Conservation (phyloP, 2,113 vertebrate species). For the Pavo muticus region DNA sequence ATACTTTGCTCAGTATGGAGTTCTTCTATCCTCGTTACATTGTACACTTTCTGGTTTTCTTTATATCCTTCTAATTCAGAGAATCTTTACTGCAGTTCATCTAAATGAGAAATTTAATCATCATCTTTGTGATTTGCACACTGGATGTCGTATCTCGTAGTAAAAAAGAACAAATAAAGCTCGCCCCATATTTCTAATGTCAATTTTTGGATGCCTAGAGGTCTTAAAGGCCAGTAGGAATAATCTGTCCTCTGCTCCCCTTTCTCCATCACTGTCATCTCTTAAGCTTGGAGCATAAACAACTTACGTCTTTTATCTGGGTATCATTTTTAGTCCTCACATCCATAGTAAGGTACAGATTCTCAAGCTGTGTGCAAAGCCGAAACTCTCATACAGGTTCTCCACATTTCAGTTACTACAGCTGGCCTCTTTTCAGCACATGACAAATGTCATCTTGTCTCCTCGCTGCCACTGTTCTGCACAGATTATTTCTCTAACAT, state of each 20-base stretch:
- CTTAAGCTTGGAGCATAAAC: neutral
- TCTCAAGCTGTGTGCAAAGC: neutral
- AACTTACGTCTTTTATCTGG: neutral
- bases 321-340: neutral
- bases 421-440: neutral
- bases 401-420: neutral
- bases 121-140: neutral
- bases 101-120: neutral
- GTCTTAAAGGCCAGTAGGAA: neutral
- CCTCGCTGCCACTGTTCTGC: conserved; percentile 20
- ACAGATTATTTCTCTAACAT: conserved; percentile 31
- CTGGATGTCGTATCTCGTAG: neutral
- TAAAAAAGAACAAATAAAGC: neutral
- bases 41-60: neutral
- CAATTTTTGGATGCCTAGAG: neutral
- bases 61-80: neutral
- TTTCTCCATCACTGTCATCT: neutral
- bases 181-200: neutral
- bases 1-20: neutral
- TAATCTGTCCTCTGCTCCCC: neutral
- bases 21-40: neutral
- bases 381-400: neutral
- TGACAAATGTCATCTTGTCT: conserved; percentile 31
- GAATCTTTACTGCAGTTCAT: neutral
- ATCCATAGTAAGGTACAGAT: neutral